Evolutionary conservation across 2,888 invertebrate genomes (phyloP), one percentile per base, ranked within the genome.

Genomic region (Onchidella celtica): DNA sequence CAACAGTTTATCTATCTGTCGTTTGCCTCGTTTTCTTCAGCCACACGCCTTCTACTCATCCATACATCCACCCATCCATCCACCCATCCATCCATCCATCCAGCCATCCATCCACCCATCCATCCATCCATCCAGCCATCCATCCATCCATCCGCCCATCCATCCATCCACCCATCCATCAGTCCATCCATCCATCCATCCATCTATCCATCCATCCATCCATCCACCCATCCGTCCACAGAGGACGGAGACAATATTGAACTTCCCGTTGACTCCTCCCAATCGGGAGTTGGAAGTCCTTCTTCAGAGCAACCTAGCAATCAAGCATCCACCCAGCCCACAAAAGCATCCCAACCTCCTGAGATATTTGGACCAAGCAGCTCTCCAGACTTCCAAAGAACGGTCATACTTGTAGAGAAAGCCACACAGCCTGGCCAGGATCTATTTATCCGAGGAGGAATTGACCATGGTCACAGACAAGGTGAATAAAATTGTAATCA

Each of bases 401-500:
- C 94, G 0, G 93, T 94, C 2, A 90, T 94, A 36, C 83, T 93
- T 77, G 77, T 93, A 9, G 85, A 92, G 80, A 89, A 87, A 82
- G 86, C 88, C 34, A 94, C 94, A 0, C 74, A 81, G 0, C 84
- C 88, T 0, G 94, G 94, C n/a, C 91, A 94, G 85, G 92, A 94
- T 83, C 66, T 94, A 61, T 94, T 94, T 87, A 88, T 94, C 66
- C 85, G 94, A 57, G 94, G 94, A n/a, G 94, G 92, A 11, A 86
- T 92, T 47, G 89, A 88, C 66, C 88, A 89, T 57, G 69, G 79
- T 4, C 86, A 86, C n/a, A 84, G 88, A 55, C 47, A 87, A 82
- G 91, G 91, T 92, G 17, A 17, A n/a, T n/a, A n/a, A n/a, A n/a
- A n/a, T n/a, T n/a, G n/a, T n/a, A n/a, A n/a, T n/a, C n/a, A n/a